Conservation (phyloP, 2,113 vertebrate genomes). For the Eulemur rufifrons region DNA sequence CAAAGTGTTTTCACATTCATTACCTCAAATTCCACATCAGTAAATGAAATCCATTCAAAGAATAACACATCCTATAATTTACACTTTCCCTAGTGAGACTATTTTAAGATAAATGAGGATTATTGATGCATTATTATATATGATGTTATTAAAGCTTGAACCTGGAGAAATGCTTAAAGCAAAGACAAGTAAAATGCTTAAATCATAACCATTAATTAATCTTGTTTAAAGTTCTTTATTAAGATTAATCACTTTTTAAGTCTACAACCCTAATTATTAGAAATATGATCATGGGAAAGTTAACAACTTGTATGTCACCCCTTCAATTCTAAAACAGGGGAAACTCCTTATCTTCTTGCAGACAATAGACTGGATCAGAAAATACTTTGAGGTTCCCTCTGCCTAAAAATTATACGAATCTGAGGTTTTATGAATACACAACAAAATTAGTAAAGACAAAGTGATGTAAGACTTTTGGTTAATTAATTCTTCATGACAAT, state of each 20-base stretch:
- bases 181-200: conserved; percentile 26
- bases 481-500: neutral
- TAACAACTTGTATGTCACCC: neutral
- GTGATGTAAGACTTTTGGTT: conserved; percentile 11
- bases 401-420: neutral
- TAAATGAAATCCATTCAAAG: neutral
- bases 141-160: conserved; percentile 18
- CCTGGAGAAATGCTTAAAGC: conserved; percentile 9
- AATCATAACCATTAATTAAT: conserved; percentile 31
- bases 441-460: conserved; percentile 4
- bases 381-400: neutral
- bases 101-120: neutral
- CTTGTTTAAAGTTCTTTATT: conserved; percentile 11
- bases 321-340: conserved; percentile 17
- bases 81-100: neutral
- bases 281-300: neutral
- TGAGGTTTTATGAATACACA: conserved; percentile 1
- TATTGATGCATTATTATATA: neutral
- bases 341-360: neutral
- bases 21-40: neutral
- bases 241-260: conserved; percentile 39
- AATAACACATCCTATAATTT: conserved; percentile 19
- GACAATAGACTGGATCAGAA: neutral
- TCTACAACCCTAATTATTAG: conserved; percentile 3
- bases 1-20: conserved; percentile 3